Conservation (phyloP, 2,888 invertebrate species). For the Parasteatoda lunata region DNA sequence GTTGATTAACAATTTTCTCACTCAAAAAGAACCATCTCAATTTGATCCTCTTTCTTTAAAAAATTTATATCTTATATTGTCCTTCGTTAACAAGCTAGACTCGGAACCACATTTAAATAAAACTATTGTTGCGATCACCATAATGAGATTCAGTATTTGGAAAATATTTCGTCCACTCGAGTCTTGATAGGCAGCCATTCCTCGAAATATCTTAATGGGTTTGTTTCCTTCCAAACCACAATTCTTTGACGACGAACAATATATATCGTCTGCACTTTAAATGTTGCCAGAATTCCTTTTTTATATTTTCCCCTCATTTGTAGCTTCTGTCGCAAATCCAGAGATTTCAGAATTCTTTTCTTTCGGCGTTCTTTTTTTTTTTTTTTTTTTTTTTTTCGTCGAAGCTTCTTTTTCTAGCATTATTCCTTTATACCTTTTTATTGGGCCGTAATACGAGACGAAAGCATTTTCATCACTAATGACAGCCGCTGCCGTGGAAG, state of each 20-base stretch:
- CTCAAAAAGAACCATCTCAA: too few relatives aligned
- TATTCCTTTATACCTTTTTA: background rate
- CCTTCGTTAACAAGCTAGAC: background rate
- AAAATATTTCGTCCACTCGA: background rate
- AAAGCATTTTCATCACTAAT: conserved; percentile 19
- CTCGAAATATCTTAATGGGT: conserved; percentile 36
- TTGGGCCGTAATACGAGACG: background rate
- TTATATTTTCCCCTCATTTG: conserved; percentile 43
- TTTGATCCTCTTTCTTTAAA: too few relatives aligned
- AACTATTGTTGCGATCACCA: conserved; percentile 14
- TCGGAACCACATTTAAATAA: background rate
- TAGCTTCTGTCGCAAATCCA: conserved; percentile 38
- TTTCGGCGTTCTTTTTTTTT: background rate
- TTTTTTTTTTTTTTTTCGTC: background rate
- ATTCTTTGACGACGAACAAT: conserved; percentile 30
- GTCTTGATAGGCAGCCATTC: conserved; percentile 7
- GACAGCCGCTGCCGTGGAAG: conserved; percentile 4
- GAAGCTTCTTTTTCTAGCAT: background rate
- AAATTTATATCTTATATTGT: too few relatives aligned
- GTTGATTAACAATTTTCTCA: too few relatives aligned
- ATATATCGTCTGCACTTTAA: conserved; percentile 60
- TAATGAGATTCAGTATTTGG: conserved; percentile 22
- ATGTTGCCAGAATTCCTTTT: conserved; percentile 45
- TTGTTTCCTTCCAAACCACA: conserved; percentile 21
- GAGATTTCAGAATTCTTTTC: background rate